Percentiles rank a stretch among this genome's conserved stretches.
phyloP scores from a whole-genome alignment of 37 sponge, comb jelly and placozoan species.

The Hormiphora californensis region DNA sequence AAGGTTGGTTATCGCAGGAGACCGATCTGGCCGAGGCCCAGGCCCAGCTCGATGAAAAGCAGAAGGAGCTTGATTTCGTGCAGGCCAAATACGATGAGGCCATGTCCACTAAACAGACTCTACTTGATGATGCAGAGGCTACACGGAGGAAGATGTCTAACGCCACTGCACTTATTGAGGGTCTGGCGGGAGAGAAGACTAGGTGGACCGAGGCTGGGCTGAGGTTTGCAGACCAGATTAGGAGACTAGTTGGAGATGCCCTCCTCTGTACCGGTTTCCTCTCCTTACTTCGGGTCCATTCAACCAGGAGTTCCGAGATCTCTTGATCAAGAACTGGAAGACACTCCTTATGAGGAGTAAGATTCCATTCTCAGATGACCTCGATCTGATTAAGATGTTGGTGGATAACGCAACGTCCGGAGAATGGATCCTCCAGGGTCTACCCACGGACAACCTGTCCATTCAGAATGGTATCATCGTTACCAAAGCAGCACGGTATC shows the following conservation, averaged over 20 bases:
- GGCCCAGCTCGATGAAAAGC: slow-evolving; percentile 86
- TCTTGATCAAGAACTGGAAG: slow-evolving; percentile 85
- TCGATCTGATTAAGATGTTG: slow-evolving; percentile 85
- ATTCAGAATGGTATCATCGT: slow-evolving; percentile 98
- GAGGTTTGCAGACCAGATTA: slow-evolving; percentile 84
- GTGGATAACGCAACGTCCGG: slow-evolving; percentile 74
- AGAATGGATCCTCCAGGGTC: slow-evolving; percentile 96
- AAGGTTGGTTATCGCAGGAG: too few relatives aligned
- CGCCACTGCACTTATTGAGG: slow-evolving; percentile 91
- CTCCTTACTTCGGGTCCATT: slow-evolving; percentile 97
- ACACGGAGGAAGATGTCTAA: slow-evolving; percentile 92
- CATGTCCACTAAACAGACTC: slow-evolving; percentile 83
- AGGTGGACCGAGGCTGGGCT: slow-evolving; percentile 94
- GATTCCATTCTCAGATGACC: slow-evolving; percentile 74
- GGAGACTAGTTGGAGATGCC: slow-evolving; percentile 90
- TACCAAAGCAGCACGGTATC: slow-evolving; percentile 93
- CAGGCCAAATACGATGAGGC: slow-evolving; percentile 92
- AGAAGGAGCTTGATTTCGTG: slow-evolving; percentile 83
- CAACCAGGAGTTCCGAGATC: slow-evolving; percentile 93
- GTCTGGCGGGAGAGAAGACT: slow-evolving; percentile 92
- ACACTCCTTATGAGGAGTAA: slow-evolving; percentile 65
- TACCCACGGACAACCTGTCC: slow-evolving; percentile 98
- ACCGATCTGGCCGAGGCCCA: slow-evolving; percentile 82
- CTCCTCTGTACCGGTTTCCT: slow-evolving; percentile 94
- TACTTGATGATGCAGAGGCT: slow-evolving; percentile 95